These are phyloP conservation scores for Lithobates sylvaticus DNA, from an alignment of 2,797 vertebrate species.

Conservation along the genomic window DNA sequence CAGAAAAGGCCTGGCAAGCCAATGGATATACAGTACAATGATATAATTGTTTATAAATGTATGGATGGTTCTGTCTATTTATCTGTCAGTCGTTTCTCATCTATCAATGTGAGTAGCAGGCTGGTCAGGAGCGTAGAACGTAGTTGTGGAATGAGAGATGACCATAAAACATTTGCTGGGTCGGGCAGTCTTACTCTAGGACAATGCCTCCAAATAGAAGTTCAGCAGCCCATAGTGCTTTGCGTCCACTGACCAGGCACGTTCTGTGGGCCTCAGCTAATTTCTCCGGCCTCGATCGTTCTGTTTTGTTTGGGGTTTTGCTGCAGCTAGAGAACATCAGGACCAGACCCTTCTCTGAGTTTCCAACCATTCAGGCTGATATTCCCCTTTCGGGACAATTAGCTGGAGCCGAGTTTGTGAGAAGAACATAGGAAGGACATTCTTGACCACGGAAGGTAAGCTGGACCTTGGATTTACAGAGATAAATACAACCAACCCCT, in stretches of 20 bases:
- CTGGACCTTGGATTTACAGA: neutral
- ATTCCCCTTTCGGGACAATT: conserved; percentile 1
- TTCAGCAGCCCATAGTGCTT: neutral
- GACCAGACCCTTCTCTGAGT: conserved; percentile 38
- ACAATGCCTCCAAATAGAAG: neutral
- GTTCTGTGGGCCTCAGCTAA: conserved; percentile 54
- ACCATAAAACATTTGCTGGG: no score
- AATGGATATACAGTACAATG: no score
- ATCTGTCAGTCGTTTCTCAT: no score
- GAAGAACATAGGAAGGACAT: neutral
- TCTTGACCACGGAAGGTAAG: conserved; percentile 32
- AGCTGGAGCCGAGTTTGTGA: conserved; percentile 7
- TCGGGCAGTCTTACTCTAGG: neutral
- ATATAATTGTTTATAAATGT: no score
- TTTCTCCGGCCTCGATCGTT: conserved; percentile 56
- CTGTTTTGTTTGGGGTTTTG: conserved; percentile 55
- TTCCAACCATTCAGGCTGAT: conserved; percentile 4
- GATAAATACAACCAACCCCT: neutral
- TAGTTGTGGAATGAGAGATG: no score
- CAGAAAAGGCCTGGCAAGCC: no score
- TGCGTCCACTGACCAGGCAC: conserved; percentile 3
- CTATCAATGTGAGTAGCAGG: no score
- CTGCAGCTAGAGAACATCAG: conserved; percentile 24
- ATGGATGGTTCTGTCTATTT: no score
- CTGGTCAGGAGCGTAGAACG: no score